Conservation (phyloP, 2,888 invertebrate species). For the Pristionchus exspectatus region DNA sequence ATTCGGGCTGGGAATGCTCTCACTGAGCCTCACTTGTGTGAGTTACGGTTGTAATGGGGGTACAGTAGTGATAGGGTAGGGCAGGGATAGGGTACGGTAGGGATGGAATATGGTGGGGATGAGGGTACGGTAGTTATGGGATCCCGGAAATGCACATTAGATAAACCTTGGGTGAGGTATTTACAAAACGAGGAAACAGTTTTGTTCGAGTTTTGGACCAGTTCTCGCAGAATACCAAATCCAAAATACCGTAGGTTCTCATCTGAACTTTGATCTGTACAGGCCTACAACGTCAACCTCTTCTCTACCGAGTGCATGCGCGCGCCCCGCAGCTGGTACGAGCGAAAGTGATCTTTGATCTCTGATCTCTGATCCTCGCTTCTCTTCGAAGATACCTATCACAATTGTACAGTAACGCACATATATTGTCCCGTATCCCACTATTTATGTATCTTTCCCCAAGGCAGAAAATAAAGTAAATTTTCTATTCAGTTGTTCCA, state of each 20-base stretch:
- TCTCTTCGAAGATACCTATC: neutral
- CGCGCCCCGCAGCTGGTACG: constrained; percentile 37
- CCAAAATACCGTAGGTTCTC: neutral
- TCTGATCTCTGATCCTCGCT: neutral
- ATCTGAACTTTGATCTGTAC: neutral
- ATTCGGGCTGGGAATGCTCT: constrained; percentile 49
- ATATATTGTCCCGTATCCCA: neutral
- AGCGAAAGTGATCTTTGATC: constrained; percentile 37
- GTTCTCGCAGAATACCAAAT: no score
- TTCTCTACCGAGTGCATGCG: constrained; percentile 38
- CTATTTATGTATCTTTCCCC: neutral
- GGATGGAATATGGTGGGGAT: no score
- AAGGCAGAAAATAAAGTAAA: neutral
- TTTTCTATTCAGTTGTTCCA: neutral
- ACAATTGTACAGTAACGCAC: neutral
- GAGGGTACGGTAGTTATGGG: no score
- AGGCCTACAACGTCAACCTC: constrained; percentile 14
- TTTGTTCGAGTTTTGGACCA: no score
- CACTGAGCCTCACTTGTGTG: constrained; percentile 34
- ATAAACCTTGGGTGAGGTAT: neutral
- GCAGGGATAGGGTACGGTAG: no score
- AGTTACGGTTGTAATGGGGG: neutral
- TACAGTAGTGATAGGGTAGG: no score
- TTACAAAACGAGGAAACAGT: no score
- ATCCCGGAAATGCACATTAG: no score